phyloP scores from a whole-genome alignment of 2,888 invertebrate species.

The Pegoplata infirma region DNA sequence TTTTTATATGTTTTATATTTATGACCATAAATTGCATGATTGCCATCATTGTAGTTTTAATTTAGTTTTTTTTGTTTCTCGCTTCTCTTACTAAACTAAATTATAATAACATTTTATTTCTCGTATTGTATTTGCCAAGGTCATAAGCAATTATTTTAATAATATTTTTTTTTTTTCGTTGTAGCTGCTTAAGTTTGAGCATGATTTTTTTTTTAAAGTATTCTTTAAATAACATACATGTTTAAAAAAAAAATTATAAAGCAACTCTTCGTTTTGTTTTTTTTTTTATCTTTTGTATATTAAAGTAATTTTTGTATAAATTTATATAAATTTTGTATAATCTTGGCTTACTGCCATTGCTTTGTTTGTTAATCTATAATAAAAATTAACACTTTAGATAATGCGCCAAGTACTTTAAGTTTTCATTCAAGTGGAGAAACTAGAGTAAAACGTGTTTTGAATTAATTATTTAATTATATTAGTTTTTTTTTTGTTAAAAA shows the following conservation, averaged over 20 bases:
- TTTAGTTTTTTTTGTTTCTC: neutral
- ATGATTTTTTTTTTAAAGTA: neutral
- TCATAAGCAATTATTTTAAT: conserved; percentile 60
- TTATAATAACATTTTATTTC: conserved; percentile 47
- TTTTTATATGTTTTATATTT: conserved; percentile 23
- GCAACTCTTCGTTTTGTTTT: conserved; percentile 25
- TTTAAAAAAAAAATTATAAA: no score
- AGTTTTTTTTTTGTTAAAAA: no score
- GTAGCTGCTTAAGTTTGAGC: conserved; percentile 14
- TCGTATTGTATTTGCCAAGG: conserved; percentile 49
- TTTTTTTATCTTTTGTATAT: neutral
- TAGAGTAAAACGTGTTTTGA: conserved; percentile 60
- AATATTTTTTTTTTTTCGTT: conserved; percentile 3
- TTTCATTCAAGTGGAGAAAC: conserved; percentile 57
- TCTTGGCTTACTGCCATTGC: conserved; percentile 49
- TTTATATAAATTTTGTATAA: neutral
- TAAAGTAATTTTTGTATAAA: neutral
- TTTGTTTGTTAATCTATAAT: neutral
- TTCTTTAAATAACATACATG: neutral
- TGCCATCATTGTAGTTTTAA: conserved; percentile 36
- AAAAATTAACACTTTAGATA: conserved; percentile 14
- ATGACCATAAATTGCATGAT: conserved; percentile 50
- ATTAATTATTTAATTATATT: no score
- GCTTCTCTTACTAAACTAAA: conserved; percentile 16
- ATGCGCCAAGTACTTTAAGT: neutral